Percentiles rank a stretch among this genome's conserved stretches.
phyloP scores from a whole-genome alignment of 2,888 invertebrate genomes.

The Tachina grossa region DNA sequence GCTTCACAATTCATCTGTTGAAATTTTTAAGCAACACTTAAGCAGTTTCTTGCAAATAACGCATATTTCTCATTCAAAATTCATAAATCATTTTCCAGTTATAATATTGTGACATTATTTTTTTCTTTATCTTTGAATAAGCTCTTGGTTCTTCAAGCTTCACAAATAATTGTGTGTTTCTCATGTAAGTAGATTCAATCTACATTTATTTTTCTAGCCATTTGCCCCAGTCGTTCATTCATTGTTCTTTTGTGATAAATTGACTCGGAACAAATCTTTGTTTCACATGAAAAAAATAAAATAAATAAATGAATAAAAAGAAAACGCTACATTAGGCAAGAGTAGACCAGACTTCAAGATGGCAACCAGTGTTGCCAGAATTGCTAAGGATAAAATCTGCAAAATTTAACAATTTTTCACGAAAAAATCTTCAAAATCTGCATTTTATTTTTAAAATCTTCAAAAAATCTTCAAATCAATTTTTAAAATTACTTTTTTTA shows the following conservation, averaged over 20 bases:
- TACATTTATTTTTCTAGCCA: conserved; percentile 20
- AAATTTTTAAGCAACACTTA: background rate
- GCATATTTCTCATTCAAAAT: background rate
- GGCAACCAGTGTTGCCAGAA: background rate
- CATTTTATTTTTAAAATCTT: no score
- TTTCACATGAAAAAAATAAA: background rate
- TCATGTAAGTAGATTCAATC: background rate
- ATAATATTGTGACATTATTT: conserved; percentile 58
- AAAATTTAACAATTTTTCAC: no score
- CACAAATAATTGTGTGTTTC: conserved; percentile 25
- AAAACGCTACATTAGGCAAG: conserved; percentile 20
- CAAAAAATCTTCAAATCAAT: no score
- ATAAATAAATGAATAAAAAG: background rate
- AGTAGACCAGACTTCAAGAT: background rate
- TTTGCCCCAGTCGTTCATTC: conserved; percentile 25
- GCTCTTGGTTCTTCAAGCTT: conserved; percentile 28
- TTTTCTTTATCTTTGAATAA: conserved; percentile 22
- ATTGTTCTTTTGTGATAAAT: conserved; percentile 34
- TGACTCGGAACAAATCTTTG: background rate
- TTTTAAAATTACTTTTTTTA: no score
- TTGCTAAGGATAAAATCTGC: no score
- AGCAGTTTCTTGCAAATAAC: background rate
- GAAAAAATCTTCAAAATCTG: no score
- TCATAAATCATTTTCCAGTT: conserved; percentile 53
- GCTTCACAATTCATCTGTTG: no score